Percentiles rank a stretch among this genome's conserved stretches.
phyloP scores from a whole-genome alignment of 2,888 invertebrate genomes.

The Pollenia labialis region DNA sequence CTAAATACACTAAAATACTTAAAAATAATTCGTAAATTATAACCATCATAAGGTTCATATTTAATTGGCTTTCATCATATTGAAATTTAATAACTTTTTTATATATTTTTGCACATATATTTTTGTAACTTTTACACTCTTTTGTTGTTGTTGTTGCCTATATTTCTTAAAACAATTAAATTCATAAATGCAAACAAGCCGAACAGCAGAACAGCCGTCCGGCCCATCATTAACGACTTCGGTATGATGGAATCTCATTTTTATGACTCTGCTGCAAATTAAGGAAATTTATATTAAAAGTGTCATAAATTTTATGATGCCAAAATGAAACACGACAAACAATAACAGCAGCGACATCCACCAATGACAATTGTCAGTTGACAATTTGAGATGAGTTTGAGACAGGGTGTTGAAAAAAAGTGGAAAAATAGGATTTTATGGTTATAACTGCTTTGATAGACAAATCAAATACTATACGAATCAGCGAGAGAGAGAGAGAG shows the following conservation, averaged over 20 bases:
- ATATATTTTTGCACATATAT: constrained; percentile 4
- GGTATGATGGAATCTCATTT: constrained; percentile 75
- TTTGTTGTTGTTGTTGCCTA: background rate
- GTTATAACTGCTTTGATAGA: too few relatives aligned
- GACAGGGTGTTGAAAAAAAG: constrained; percentile 12
- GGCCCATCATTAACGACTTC: constrained; percentile 49
- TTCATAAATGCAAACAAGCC: constrained; percentile 18
- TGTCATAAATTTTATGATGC: constrained; percentile 73
- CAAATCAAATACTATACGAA: too few relatives aligned
- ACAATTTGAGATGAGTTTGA: constrained; percentile 39
- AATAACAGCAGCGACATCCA: constrained; percentile 35
- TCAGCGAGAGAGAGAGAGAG: too few relatives aligned
- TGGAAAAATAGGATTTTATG: too few relatives aligned
- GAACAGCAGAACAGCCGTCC: constrained; percentile 26
- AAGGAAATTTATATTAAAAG: constrained; percentile 75
- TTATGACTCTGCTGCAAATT: constrained; percentile 73
- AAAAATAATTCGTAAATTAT: constrained; percentile 56
- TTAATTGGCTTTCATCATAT: constrained; percentile 64
- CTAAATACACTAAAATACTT: constrained; percentile 38
- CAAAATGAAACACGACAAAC: constrained; percentile 46
- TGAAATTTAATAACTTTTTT: constrained; percentile 59
- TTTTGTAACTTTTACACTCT: too few relatives aligned
- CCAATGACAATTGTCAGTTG: constrained; percentile 61
- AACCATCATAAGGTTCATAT: constrained; percentile 53
- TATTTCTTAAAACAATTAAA: constrained; percentile 47